Conservation (phyloP, 2,888 invertebrate genomes). For the Dilophus febrilis region DNA sequence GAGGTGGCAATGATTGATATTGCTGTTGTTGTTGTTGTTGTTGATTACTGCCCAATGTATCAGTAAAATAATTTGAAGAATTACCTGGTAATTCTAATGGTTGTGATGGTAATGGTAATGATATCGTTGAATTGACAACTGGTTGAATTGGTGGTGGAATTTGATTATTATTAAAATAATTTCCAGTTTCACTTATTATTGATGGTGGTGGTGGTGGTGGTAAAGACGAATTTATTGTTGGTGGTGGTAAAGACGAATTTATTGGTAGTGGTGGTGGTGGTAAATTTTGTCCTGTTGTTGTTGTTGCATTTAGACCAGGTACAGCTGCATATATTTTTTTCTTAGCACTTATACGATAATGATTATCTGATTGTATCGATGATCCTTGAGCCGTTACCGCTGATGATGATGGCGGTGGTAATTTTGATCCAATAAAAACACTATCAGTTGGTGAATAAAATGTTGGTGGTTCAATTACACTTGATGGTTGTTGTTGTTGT, state of each 20-base stretch:
- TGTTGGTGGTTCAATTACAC: slow-evolving; percentile 19
- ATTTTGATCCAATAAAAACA: slow-evolving; percentile 3
- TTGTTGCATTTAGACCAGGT: slow-evolving; percentile 41
- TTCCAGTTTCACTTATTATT: no score
- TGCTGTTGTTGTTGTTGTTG: neutral
- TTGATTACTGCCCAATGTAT: neutral
- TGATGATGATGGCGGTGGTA: neutral
- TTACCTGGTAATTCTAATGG: neutral
- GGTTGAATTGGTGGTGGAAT: neutral
- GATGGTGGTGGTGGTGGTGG: neutral
- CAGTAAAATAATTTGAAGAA: no score
- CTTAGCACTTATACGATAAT: slow-evolving; percentile 48
- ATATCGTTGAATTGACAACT: no score
- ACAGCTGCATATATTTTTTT: slow-evolving; percentile 62
- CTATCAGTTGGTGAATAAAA: slow-evolving; percentile 23
- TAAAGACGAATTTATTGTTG: neutral
- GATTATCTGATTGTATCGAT: slow-evolving; percentile 23
- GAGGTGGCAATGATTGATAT: neutral
- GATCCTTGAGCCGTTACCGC: slow-evolving; percentile 6
- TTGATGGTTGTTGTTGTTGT: neutral
- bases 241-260: neutral
- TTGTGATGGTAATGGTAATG: neutral
- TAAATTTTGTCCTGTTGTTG: neutral
- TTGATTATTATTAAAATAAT: no score
- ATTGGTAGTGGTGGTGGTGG: neutral